Evolutionary conservation across 1,140 invertebrate genomes (phyloP), one percentile per base, ranked within the genome.

Genomic region (Dolichoris vasculosae): DNA sequence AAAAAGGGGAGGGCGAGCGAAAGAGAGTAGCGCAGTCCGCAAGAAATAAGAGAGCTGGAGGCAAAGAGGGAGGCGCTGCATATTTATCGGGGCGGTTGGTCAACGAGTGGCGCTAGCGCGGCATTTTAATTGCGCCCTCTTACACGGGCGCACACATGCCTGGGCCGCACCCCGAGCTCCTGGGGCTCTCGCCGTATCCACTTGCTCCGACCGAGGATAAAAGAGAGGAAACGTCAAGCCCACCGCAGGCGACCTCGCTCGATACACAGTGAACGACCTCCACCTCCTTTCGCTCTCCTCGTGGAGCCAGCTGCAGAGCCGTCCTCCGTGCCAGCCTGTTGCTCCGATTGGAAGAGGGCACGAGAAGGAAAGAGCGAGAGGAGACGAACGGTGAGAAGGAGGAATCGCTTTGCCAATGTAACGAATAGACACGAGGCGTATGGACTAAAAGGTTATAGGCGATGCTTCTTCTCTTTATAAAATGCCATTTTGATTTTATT

Each of bases 21-120:
- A 20, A 40, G 51, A 55, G 69, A 79, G 83, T 23, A 83, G 23
- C 59, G 80, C 85, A 73, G 48, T 67, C 13, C 30, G 30, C 64
- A 38, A 23, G 32, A 23, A 69, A 38, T 69, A 69, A 69, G 30
- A 69, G n/a, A 32, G 67, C 15, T 23, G 17, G 15, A 11, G 13
- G 20, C 1, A 26, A 59, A 7, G 38, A 13, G 40, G 38, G 32
- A 71, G 67, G 11, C 13, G n/a, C 11, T 67, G 30, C 32, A 78
- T 93, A 93, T 93, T 93, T 93, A 93, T 93, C 91, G 92, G 89
- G 90, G 89, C 90, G 90, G 92, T 91, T 92, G 90, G 89, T 88
- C 71, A 55, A 89, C 90, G 92, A 93, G 92, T 93, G 92, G 92
- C 92, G 92, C 91, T 93, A 93, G 91, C 90, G 89, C 90, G 92